Evolutionary conservation across 2,888 invertebrate genomes (phyloP), one percentile per base, ranked within the genome.

Genomic region (Marasmarcha lunaedactyla): DNA sequence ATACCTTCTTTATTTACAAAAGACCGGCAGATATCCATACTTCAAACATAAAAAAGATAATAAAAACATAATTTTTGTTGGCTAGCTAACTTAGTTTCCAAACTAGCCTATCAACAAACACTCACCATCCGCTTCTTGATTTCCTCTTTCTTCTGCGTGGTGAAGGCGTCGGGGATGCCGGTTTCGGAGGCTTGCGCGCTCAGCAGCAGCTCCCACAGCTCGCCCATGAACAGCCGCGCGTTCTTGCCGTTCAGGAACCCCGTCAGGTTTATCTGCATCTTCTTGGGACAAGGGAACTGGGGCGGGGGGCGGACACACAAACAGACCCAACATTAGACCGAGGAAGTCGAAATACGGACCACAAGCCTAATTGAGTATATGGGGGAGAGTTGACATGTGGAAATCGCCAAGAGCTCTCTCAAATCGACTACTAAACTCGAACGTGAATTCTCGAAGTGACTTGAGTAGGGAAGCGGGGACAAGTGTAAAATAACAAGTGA

Each of bases 251-350:
- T 98, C 46, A 99, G 85, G 77, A 99, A 99, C 36, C 99, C 99
- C 35, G 99, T 99, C 74, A 99, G 86, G 83, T 99, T 99, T 64
- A 99, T 99, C 88, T 99, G 98, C 92, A 99, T 98, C 81, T 97
- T 95, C 78, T 96, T 94, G 37, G 97, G 97, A 85, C 98, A 97
- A 39, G 97, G 97, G 83, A 90, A 93, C 94, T 95, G 85, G 68
- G 67, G 86, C n/a, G 81, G 50, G 65, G 67, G 61, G 52, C 60
- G 54, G 55, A 71, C 73, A 63, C 61, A 72, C 6, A 30, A 30
- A 10, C 4, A 30, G 4, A 30, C 4, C 6, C 4, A 30, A 11
- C 12, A 30, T 30, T 30, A 30, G 30, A 30, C n/a, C 20, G 7
- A 3, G 20, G 7, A 3, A 20, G 7, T 45, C 15, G 41, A 35